phyloP scores from a whole-genome alignment of 2,113 vertebrate genomes.

The Galbula dea region DNA sequence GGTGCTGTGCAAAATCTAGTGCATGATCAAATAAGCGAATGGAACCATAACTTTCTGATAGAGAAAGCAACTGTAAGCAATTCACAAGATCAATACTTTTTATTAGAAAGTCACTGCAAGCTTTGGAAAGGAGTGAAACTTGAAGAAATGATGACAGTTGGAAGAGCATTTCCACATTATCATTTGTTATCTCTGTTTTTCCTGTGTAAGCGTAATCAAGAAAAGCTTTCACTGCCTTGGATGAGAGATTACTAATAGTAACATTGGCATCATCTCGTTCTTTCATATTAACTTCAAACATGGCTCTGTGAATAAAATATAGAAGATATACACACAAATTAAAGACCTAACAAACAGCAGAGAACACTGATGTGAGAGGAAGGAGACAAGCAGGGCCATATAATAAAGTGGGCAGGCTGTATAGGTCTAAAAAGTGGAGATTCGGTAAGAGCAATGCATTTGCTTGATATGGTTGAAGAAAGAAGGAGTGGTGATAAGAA shows the following conservation, averaged over 20 bases:
- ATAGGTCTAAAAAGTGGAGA: background rate
- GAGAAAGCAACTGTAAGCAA: constrained; percentile 86
- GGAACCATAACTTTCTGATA: constrained; percentile 92
- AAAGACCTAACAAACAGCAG: background rate
- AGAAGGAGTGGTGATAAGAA: background rate
- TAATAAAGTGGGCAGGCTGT: background rate
- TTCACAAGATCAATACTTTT: constrained; percentile 87
- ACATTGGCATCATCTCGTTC: constrained; percentile 90
- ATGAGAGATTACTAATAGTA: constrained; percentile 86
- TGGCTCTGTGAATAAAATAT: constrained; percentile 79
- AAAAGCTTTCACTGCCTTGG: constrained; percentile 84
- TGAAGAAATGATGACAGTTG: constrained; percentile 96
- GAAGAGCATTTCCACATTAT: constrained; percentile 94
- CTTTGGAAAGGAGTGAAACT: constrained; percentile 85
- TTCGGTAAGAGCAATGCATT: background rate
- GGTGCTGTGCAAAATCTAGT: constrained; percentile 83
- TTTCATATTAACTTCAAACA: constrained; percentile 98
- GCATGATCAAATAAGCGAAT: constrained; percentile 79
- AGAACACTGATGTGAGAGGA: background rate
- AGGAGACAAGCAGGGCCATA: background rate
- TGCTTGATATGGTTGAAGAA: background rate
- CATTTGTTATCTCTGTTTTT: constrained; percentile 86
- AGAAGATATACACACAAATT: constrained; percentile 50
- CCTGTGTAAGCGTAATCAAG: constrained; percentile 96
- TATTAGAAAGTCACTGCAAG: constrained; percentile 94